phyloP scores from a whole-genome alignment of 2,888 invertebrate genomes.

The Herminia tarsipennalis region DNA sequence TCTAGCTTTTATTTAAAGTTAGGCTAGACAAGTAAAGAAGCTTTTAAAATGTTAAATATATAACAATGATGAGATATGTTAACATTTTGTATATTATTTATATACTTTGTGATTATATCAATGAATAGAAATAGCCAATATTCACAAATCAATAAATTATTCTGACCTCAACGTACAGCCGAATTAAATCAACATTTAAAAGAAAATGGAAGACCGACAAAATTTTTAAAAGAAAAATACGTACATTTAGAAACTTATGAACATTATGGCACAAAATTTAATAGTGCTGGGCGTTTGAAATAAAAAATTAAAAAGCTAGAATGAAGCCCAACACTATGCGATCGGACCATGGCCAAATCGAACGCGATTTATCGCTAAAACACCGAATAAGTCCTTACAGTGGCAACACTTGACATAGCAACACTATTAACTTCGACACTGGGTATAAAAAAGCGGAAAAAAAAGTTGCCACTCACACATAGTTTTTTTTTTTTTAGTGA shows the following conservation, averaged over 20 bases:
- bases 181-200: conserved; percentile 32
- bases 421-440: conserved; percentile 41
- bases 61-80: conserved; percentile 70
- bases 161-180: conserved; percentile 26
- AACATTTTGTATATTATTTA: conserved; percentile 60
- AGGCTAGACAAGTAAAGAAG: conserved; percentile 44
- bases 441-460: conserved; percentile 38
- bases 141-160: conserved; percentile 28
- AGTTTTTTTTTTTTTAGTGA: no score
- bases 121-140: conserved; percentile 52
- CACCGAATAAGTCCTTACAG: conserved; percentile 43
- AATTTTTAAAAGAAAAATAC: conserved; percentile 28
- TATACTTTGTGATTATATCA: conserved; percentile 46
- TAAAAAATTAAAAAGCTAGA: conserved; percentile 24
- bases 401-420: conserved; percentile 45
- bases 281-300: conserved; percentile 26
- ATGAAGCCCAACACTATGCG: conserved; percentile 31
- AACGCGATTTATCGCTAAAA: conserved; percentile 43
- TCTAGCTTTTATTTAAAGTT: conserved; percentile 33
- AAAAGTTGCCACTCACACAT: conserved; percentile 30
- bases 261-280: conserved; percentile 43
- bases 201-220: conserved; percentile 59
- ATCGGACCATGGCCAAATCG: conserved; percentile 42
- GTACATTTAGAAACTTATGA: conserved; percentile 26
- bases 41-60: conserved; percentile 50